Base-by-base conservation (phyloP, 2,888 invertebrate species). In the Galerucella pusilla region DNA sequence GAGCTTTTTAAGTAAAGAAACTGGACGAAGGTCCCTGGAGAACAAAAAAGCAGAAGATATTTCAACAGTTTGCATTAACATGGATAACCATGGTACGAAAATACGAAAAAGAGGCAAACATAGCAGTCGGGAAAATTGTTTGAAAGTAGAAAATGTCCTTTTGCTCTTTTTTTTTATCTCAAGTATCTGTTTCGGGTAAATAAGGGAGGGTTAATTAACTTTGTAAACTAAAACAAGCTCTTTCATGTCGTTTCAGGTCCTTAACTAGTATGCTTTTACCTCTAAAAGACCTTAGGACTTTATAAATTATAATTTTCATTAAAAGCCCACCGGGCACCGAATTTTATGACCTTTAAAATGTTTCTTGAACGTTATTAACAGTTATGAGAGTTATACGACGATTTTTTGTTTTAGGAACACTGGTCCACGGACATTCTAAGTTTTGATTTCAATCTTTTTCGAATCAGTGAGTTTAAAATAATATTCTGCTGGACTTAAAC, bases 191-290 rank as follows among this genome's bases (percentile, higher is more conserved):
- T 61, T 35, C 12, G 35, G 28, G 28, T 25, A 7, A 59, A 61
- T 61, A 61, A 61, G 28, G 12, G 12, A 28, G 61, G 35, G 28
- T 61, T 61, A 61, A 61, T 61, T 61, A 61, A 28, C 61, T 61
- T 59, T 25, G 25, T 59, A n/a, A 59, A 25, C 59, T 14, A 59
- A 54, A 25, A 28, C 61, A 35, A 28, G 28, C 35, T 14, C 61
- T 61, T 61, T 61, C 28, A 28, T 35, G 61, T 61, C 25, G 61
- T 28, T 11, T 61, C 61, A 35, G 61, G 10, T 61, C n/a, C 61
- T 35, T 14, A 28, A n/a, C 28, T 61, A 61, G 61, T 61, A 10
- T 28, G n/a, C 12, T 35, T n/a, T 25, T 11, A 28, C 14, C 28
- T 28, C 54, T 54, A n/a, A 54, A 14, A 54, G 54, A 54, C 54